Base-by-base conservation (phyloP, 2,888 invertebrate genomes). In the Apamea epomidion region DNA sequence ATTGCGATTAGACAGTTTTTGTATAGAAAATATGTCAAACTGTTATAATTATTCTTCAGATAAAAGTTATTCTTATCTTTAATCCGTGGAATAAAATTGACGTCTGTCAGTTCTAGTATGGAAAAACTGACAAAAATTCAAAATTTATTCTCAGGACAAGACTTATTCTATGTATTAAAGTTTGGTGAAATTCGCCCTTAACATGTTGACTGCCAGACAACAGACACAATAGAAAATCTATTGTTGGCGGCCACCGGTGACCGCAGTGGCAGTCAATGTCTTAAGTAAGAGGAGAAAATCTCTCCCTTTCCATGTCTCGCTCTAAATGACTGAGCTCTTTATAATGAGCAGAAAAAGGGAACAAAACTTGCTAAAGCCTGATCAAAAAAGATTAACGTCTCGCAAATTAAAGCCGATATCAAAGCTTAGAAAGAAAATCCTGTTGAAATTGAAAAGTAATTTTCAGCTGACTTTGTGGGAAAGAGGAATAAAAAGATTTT, bases 341-440 rank as follows among this genome's bases (percentile, higher is more conserved):
- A 79, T 75, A 83, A 87, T 76, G 70, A 79, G 5, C 3, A 48
- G n/a, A 76, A 67, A 67, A 80, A 83, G 18, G 4, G 16, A 78
- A 29, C 42, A 14, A 45, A 76, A 67, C 32, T 69, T 29, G 48
- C 60, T 18, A 45, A 84, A 77, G 14, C 37, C 45, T 54, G 78
- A 78, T 83, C 29, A 68, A 29, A 69, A 75, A 69, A 82, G 77
- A 87, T 87, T 71, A 77, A 82, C 71, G 29, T 70, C 42, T 72
- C 78, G 29, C 75, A 77, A 89, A 84, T 78, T 79, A 80, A 81
- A 67, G 60, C 79, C 72, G 84, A 87, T 85, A 82, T 83, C 76
- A 51, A 72, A 62, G 69, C 70, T 81, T 54, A 67, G 75, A 76
- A 71, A 80, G 74, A 68, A 85, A 85, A 80, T 87, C 68, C 60